Percentiles rank a stretch among this genome's conserved stretches.
phyloP scores from a whole-genome alignment of 2,113 vertebrate species.

The Odocoileus virginianus region DNA sequence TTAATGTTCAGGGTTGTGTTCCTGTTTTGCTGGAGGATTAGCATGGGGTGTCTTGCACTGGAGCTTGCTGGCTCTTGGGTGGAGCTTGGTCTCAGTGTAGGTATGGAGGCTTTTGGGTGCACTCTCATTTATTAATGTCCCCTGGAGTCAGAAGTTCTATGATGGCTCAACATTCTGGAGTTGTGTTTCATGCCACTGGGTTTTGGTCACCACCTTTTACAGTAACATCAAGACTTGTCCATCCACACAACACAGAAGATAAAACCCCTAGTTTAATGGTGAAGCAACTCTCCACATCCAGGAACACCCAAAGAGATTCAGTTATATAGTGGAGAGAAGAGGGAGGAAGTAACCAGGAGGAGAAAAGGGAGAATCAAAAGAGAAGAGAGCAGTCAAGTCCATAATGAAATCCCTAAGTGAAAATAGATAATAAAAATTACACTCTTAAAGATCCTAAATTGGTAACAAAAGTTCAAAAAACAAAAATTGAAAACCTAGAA shows the following conservation, averaged over 20 bases:
- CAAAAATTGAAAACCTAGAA: too few relatives aligned
- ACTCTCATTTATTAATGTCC: not conserved
- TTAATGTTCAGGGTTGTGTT: not conserved
- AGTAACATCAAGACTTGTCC: not conserved
- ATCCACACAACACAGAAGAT: not conserved
- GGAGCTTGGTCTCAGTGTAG: not conserved
- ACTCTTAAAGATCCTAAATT: not conserved
- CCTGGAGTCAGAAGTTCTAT: not conserved
- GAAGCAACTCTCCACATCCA: not conserved
- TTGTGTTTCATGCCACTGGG: not conserved
- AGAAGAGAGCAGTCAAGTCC: not conserved
- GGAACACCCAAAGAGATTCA: not conserved
- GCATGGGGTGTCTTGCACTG: not conserved
- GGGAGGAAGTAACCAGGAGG: not conserved
- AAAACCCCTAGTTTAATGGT: not conserved
- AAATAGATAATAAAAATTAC: not conserved
- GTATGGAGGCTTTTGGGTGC: not conserved
- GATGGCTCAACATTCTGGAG: not conserved
- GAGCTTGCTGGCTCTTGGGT: not conserved
- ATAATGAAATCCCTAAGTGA: not conserved
- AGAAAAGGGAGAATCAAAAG: not conserved
- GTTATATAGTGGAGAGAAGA: not conserved
- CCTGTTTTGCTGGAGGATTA: not conserved
- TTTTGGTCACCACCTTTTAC: not conserved
- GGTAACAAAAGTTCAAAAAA: not conserved